Evolutionary conservation across 2,113 vertebrate species (phyloP).

Genomic region (Neopipo cinnamomea): DNA sequence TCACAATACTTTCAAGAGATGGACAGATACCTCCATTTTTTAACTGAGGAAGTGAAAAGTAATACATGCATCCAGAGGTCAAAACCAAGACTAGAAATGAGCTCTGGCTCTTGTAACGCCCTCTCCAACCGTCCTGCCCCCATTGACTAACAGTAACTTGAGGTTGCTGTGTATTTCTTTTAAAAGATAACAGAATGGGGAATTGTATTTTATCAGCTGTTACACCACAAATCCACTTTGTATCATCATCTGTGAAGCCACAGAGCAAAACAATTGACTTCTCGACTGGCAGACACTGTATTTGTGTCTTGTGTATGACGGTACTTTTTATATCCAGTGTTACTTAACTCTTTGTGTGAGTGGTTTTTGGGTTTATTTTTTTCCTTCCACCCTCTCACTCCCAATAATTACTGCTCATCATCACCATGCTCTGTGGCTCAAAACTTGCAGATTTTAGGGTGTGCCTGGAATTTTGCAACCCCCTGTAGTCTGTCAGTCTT

Average conservation of each 20-base stretch:
- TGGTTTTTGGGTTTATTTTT: background rate
- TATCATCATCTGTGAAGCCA: background rate
- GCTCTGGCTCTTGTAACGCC: fast-evolving
- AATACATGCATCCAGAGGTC: background rate
- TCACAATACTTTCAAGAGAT: background rate
- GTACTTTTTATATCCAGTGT: background rate
- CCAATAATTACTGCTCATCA: background rate
- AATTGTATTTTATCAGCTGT: background rate
- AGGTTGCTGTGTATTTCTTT: background rate
- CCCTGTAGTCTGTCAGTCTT: background rate
- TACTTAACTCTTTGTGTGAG: background rate
- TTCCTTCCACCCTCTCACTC: background rate
- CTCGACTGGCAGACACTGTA: fast-evolving
- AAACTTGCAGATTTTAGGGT: background rate
- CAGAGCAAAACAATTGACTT: background rate
- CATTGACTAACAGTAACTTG: background rate
- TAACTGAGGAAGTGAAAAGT: background rate
- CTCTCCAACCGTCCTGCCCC: background rate
- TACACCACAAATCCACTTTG: background rate
- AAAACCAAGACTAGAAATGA: background rate
- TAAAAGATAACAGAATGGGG: background rate
- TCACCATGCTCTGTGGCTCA: background rate
- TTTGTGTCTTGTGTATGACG: background rate
- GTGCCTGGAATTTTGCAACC: background rate
- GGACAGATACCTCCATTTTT: background rate